Percentiles rank a stretch among this genome's conserved stretches.
Evolutionary conservation across 1,140 invertebrate genomes (phyloP).

Genomic region (Cheumatopsyche charites): DNA sequence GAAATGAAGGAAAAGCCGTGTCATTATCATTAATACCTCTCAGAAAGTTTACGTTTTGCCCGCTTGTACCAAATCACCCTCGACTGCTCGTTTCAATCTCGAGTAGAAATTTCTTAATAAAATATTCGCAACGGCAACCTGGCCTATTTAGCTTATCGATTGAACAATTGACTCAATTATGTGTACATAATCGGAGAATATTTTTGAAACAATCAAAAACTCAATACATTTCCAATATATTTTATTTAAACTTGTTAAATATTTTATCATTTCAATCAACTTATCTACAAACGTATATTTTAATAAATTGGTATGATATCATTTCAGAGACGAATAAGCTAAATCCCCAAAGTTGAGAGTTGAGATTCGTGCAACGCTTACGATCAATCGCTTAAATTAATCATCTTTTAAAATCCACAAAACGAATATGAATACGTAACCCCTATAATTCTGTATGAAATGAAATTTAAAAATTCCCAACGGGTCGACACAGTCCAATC

Average conservation of each 20-base stretch:
- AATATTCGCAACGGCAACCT: background rate
- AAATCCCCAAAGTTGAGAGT: background rate
- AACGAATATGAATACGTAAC: background rate
- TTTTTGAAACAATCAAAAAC: no score
- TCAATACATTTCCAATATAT: no score
- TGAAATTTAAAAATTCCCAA: slow-evolving; percentile 14
- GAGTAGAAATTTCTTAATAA: background rate
- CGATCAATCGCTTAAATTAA: slow-evolving; percentile 23
- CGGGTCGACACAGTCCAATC: background rate
- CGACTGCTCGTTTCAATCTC: background rate
- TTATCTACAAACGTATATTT: slow-evolving; percentile 41
- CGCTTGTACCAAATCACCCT: background rate
- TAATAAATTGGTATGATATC: slow-evolving; percentile 48
- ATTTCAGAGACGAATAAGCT: slow-evolving; percentile 33
- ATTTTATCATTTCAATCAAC: slow-evolving; percentile 40
- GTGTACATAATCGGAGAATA: no score
- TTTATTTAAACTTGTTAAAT: slow-evolving; percentile 32
- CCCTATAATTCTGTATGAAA: slow-evolving; percentile 3
- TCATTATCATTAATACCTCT: slow-evolving; percentile 39
- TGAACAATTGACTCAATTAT: no score
- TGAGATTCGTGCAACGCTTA: slow-evolving; percentile 12
- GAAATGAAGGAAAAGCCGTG: slow-evolving; percentile 38
- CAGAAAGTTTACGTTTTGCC: slow-evolving; percentile 31
- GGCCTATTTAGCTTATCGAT: background rate
- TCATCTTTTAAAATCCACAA: slow-evolving; percentile 23